These are phyloP conservation scores for Maniola hyperantus DNA, from an alignment of 2,888 invertebrate genomes.

Conservation along the genomic window DNA sequence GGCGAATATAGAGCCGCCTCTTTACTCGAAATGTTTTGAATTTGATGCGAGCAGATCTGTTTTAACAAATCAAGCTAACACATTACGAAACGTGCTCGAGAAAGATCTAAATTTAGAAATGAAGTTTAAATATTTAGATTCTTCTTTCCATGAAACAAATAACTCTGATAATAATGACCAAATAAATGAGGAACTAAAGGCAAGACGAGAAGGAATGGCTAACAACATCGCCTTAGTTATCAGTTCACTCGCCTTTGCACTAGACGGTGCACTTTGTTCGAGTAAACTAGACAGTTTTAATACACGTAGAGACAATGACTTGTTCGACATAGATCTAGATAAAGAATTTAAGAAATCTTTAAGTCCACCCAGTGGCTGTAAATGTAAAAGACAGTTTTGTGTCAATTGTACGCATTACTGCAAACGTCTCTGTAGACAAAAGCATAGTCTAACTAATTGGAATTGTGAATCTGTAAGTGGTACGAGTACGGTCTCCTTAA, in stretches of 20 bases:
- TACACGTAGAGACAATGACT: slow-evolving; percentile 32
- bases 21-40: slow-evolving; percentile 48
- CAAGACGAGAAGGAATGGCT: slow-evolving; percentile 13
- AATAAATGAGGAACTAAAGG: background rate
- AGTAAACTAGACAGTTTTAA: slow-evolving; percentile 29
- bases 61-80: slow-evolving; percentile 47
- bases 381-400: slow-evolving; percentile 53
- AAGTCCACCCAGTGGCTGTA: slow-evolving; percentile 51
- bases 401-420: slow-evolving; percentile 53
- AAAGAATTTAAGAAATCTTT: slow-evolving; percentile 30
- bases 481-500: slow-evolving; percentile 49
- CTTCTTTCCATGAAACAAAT: background rate
- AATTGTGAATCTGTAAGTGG: slow-evolving; percentile 55
- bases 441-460: slow-evolving; percentile 54
- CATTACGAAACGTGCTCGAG: slow-evolving; percentile 50
- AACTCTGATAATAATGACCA: background rate
- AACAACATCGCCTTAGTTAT: slow-evolving; percentile 54
- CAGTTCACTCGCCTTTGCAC: slow-evolving; percentile 50
- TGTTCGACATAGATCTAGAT: slow-evolving; percentile 34
- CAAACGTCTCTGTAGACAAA: slow-evolving; percentile 58
- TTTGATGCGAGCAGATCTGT: slow-evolving; percentile 40
- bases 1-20: slow-evolving; percentile 47
- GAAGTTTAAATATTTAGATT: slow-evolving; percentile 36
- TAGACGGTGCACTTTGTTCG: slow-evolving; percentile 55
- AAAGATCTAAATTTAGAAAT: slow-evolving; percentile 53